phyloP scores from a whole-genome alignment of 2,113 vertebrate species.

The Ursus arctos region DNA sequence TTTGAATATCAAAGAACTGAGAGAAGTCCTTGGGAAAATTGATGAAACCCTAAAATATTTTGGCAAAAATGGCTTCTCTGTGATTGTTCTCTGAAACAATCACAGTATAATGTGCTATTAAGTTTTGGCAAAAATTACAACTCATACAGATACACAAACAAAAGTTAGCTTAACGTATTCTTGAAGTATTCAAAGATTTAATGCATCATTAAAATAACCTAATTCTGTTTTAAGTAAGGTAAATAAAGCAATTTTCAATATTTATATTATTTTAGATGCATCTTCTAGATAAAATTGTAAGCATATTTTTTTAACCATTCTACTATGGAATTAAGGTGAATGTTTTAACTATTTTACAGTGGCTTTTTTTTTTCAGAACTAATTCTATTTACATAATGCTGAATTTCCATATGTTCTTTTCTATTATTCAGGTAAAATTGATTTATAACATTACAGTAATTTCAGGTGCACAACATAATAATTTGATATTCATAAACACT shows the following conservation, averaged over 20 bases:
- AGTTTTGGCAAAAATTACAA: conserved; percentile 30
- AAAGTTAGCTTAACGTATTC: not conserved
- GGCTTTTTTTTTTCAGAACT: not conserved
- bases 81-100: conserved; percentile 30
- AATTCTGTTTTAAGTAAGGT: not conserved
- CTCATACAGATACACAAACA: not conserved
- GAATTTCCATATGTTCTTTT: not conserved
- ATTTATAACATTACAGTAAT: not conserved
- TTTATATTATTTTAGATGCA: not conserved
- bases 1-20: conserved; percentile 50
- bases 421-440: not conserved
- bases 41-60: conserved; percentile 47
- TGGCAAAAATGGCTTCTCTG: not conserved
- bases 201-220: not conserved
- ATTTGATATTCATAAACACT: not conserved
- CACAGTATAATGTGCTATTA: not conserved
- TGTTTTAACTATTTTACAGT: not conserved
- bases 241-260: not conserved
- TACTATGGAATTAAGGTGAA: not conserved
- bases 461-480: not conserved
- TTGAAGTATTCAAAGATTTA: not conserved
- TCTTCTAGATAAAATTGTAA: not conserved
- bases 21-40: not conserved
- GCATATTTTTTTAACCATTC: not conserved
- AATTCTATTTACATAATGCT: not conserved